Conservation (phyloP, 2,888 invertebrate species). For the Metellina segmentata region DNA sequence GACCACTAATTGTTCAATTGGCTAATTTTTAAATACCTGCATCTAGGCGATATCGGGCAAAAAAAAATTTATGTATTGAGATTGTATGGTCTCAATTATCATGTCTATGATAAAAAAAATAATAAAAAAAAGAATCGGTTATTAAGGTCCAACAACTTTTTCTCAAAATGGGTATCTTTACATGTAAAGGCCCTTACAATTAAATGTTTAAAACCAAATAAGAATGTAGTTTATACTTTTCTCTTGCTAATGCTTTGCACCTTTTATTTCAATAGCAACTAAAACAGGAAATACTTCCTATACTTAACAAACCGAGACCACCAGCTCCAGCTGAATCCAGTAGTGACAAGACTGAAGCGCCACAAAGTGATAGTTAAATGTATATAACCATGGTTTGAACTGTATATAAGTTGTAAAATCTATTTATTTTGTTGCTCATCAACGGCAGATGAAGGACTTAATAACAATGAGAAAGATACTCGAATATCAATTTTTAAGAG, state of each 20-base stretch:
- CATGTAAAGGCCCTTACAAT: too few species aligned
- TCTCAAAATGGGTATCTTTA: too few species aligned
- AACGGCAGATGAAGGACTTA: background rate
- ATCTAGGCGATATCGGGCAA: too few species aligned
- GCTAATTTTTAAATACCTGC: too few species aligned
- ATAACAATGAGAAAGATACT: background rate
- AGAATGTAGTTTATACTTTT: too few species aligned
- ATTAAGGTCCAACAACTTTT: too few species aligned
- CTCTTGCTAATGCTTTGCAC: background rate
- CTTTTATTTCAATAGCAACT: conserved; percentile 81
- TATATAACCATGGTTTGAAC: background rate
- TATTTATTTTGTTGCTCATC: conserved; percentile 48
- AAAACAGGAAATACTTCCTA: conserved; percentile 85
- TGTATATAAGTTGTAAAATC: conserved; percentile 42
- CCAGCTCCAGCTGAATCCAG: conserved; percentile 82
- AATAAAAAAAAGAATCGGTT: too few species aligned
- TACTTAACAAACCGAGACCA: conserved; percentile 94
- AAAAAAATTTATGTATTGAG: too few species aligned
- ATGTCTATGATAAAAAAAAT: too few species aligned
- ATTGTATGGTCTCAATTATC: too few species aligned
- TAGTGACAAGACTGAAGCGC: background rate
- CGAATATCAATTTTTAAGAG: background rate
- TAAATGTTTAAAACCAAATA: too few species aligned
- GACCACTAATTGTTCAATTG: too few species aligned
- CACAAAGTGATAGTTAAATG: conserved; percentile 19